Evolutionary conservation across 2,113 vertebrate genomes (phyloP).

Genomic region (Sylvilagus bachmani): DNA sequence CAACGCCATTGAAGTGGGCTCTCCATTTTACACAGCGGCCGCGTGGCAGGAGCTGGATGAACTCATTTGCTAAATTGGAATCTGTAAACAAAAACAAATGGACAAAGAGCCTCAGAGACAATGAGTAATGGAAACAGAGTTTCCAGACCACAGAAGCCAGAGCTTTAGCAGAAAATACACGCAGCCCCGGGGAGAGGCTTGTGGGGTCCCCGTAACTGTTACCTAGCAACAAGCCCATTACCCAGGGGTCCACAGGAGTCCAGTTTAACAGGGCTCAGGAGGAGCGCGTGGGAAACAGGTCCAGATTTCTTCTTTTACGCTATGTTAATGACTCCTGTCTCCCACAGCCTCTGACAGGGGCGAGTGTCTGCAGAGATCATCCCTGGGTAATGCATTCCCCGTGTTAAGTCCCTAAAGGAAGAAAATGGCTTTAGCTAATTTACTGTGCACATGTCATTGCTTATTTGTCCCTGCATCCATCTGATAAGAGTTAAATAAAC

Average conservation of each 20-base stretch:
- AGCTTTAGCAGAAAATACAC: constrained; percentile 77
- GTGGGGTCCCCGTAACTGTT: constrained; percentile 84
- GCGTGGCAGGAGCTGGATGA: constrained; percentile 80
- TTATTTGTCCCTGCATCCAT: constrained; percentile 53
- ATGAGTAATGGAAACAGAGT: constrained; percentile 86
- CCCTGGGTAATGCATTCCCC: neutral
- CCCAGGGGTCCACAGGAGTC: constrained; percentile 81
- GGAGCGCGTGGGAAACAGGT: constrained; percentile 73
- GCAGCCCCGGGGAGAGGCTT: constrained; percentile 82
- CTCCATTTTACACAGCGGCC: constrained; percentile 78
- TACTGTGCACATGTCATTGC: neutral
- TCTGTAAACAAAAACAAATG: constrained; percentile 86
- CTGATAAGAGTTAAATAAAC: constrained; percentile 68
- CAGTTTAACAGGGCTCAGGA: constrained; percentile 83
- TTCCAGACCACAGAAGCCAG: constrained; percentile 82
- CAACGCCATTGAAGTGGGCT: constrained; percentile 61
- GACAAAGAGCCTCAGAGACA: constrained; percentile 79
- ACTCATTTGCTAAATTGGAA: constrained; percentile 86
- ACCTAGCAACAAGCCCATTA: constrained; percentile 89
- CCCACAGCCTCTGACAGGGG: neutral
- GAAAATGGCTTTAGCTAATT: constrained; percentile 66
- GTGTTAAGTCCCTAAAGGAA: constrained; percentile 27
- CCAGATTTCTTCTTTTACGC: constrained; percentile 77
- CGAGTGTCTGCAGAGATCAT: constrained; percentile 68
- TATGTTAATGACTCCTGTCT: constrained; percentile 74